These are phyloP conservation scores for Bettongia penicillata DNA, from an alignment of 2,113 vertebrate species.

Conservation along the genomic window DNA sequence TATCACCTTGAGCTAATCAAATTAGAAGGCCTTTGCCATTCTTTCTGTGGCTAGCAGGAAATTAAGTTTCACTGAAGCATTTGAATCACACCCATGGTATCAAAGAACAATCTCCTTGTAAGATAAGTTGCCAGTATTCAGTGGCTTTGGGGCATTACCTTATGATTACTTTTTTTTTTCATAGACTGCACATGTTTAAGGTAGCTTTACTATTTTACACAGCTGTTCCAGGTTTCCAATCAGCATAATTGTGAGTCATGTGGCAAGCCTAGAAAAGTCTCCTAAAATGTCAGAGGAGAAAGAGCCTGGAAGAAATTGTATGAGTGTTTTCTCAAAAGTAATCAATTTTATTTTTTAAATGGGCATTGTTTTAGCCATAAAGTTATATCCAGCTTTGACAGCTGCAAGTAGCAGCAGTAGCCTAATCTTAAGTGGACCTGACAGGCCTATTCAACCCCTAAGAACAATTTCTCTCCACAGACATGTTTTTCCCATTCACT, in stretches of 20 bases:
- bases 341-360: constrained; percentile 37
- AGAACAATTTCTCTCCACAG: not conserved
- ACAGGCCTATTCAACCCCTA: not conserved
- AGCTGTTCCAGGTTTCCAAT: constrained; percentile 29
- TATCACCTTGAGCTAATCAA: constrained; percentile 58
- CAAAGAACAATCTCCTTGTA: constrained; percentile 55
- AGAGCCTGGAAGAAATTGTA: constrained; percentile 48
- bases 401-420: not conserved
- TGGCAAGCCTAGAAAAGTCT: not conserved
- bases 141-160: constrained; percentile 35
- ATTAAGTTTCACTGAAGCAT: constrained; percentile 71
- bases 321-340: constrained; percentile 29
- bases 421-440: constrained; percentile 41
- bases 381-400: constrained; percentile 21
- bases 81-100: constrained; percentile 54
- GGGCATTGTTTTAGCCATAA: constrained; percentile 49
- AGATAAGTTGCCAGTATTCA: constrained; percentile 50
- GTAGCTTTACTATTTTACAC: constrained; percentile 46
- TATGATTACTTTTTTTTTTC: constrained; percentile 45
- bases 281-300: constrained; percentile 27
- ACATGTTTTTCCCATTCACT: constrained; percentile 36
- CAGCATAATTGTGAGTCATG: not conserved
- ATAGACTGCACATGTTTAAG: constrained; percentile 14
- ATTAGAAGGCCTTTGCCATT: constrained; percentile 62
- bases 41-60: constrained; percentile 69